phyloP scores from a whole-genome alignment of 2,113 vertebrate genomes.

The Cavia aperea region DNA sequence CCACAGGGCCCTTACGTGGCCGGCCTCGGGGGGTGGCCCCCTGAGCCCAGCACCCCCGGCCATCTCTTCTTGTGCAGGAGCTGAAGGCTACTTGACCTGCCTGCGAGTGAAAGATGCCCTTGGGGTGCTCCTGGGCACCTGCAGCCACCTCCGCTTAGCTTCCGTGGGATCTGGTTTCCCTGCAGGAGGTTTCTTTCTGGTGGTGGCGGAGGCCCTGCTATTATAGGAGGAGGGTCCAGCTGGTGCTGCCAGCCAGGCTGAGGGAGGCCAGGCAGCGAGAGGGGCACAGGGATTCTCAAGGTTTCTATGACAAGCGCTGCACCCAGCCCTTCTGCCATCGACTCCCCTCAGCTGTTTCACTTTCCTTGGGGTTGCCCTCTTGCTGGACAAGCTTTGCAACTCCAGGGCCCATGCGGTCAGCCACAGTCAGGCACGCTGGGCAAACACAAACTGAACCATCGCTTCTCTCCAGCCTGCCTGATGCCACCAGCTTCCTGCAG shows the following conservation, averaged over 20 bases:
- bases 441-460: too few species aligned
- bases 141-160: not conserved
- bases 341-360: too few species aligned
- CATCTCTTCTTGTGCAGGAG: not conserved
- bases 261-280: not conserved
- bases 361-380: not conserved
- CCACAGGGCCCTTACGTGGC: rapidly evolving
- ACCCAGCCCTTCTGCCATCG: not conserved
- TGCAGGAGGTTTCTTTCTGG: not conserved
- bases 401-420: not conserved
- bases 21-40: rapidly evolving
- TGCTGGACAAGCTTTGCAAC: not conserved
- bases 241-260: rapidly evolving
- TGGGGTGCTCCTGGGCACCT: not conserved
- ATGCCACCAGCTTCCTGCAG: not conserved
- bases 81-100: not conserved
- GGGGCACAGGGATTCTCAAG: not conserved
- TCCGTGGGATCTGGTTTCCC: not conserved
- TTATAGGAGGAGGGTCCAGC: not conserved
- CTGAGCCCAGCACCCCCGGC: not conserved
- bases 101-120: not conserved
- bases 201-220: not conserved
- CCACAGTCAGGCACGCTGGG: not conserved
- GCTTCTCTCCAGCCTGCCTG: not conserved
- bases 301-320: not conserved